Base-by-base conservation (phyloP, 2,113 vertebrate genomes). In the Thinocorus orbignyianus region DNA sequence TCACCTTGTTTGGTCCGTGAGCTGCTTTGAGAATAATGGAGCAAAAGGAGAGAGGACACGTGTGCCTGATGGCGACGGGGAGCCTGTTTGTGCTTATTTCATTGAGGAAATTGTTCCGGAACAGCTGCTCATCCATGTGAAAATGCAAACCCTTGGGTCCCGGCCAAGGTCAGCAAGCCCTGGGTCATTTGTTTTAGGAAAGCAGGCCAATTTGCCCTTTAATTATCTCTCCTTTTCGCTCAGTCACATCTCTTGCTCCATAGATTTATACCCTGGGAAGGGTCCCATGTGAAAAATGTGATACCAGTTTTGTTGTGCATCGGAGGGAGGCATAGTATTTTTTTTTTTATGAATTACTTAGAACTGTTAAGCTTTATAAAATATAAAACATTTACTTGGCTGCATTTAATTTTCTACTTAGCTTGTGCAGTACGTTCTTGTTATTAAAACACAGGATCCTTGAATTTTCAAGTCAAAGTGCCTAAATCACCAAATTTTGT, bases 71-170 rank as follows among this genome's bases (percentile, higher is more conserved):
- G 62, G 71, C 49, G 7, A 49, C 62, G 51, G 92, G 86, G 95
- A 94, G 95, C 88, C 92, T 96, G 85, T 95, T 96, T 92, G 72
- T 96, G 69, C 95, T 88, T 78, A 65, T 42, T 95, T 93, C 82
- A 81, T 92, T 93, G 93, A 95, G 92, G 95, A 96, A 95, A 95
- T 92, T 90, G 88, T 96, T 96, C 90, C 73, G 80, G 92, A 97
- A 97, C 91, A 97, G 49, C 96, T 93, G 86, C 86, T 96, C 82
- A 80, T 88, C 92, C 92, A 96, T 95, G 93, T 96, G 95, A 95
- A 96, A 96, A 96, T 83, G 91, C 95, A 95, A 97, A 95, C 92
- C 88, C 72, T 86, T 97, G 86, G 90, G 58, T 68, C 83, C 57
- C 37, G 37, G 94, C 93, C 96, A 97, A 48, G 86, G 95, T 95